Conservation (phyloP, 2,888 invertebrate genomes). For the Cheilosia soror region DNA sequence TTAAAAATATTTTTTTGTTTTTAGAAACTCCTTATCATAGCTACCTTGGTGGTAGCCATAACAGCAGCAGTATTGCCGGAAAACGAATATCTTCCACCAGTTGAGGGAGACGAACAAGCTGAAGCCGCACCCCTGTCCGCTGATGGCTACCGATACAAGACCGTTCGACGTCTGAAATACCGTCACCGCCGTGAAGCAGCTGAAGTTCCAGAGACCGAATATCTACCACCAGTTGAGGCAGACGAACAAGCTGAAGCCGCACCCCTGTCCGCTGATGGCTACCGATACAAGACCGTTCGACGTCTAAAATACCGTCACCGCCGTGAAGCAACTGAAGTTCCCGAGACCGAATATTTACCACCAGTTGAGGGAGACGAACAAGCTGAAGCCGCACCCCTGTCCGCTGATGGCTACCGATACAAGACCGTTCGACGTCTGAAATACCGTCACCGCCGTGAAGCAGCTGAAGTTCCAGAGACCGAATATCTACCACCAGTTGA, state of each 20-base stretch:
- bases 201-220: slow-evolving; percentile 74
- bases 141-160: slow-evolving; percentile 81
- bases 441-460: slow-evolving; percentile 77
- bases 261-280: slow-evolving; percentile 79
- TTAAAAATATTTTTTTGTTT: not conserved
- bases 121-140: slow-evolving; percentile 73
- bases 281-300: slow-evolving; percentile 81
- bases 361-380: slow-evolving; percentile 72
- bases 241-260: slow-evolving; percentile 47
- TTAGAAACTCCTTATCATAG: slow-evolving; percentile 33
- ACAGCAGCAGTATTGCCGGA: slow-evolving; percentile 76
- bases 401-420: slow-evolving; percentile 77
- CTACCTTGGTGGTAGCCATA: slow-evolving; percentile 25
- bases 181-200: slow-evolving; percentile 79
- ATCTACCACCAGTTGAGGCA: slow-evolving; percentile 77
- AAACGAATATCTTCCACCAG: slow-evolving; percentile 78
- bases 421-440: slow-evolving; percentile 74
- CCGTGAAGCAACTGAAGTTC: slow-evolving; percentile 77
- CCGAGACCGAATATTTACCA: slow-evolving; percentile 77
- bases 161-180: slow-evolving; percentile 78
- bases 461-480: slow-evolving; percentile 64
- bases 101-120: slow-evolving; percentile 35
- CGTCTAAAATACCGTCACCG: slow-evolving; percentile 78
- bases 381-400: not conserved
- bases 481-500: slow-evolving; percentile 79